Percentiles rank a stretch among this genome's conserved stretches.
phyloP scores from a whole-genome alignment of 1,140 invertebrate species.

The Chymomyza costata region DNA sequence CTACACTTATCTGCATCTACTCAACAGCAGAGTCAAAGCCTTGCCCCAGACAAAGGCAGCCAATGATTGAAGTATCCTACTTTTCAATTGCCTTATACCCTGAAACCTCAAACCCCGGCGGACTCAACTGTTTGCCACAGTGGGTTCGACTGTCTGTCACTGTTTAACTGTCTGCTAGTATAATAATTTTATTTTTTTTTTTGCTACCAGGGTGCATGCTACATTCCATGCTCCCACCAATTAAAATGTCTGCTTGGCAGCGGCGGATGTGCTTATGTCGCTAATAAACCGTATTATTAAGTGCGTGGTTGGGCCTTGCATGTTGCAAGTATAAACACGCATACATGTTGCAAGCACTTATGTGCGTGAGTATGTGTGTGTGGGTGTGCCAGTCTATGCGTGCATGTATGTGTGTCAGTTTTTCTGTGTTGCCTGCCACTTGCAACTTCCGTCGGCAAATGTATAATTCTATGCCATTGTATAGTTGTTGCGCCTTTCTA shows the following conservation, averaged over 20 bases:
- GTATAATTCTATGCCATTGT: constrained; percentile 63
- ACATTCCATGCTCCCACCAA: constrained; percentile 51
- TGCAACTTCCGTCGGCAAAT: constrained; percentile 69
- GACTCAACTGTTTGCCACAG: constrained; percentile 7
- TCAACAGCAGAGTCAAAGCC: constrained; percentile 37
- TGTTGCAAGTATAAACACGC: constrained; percentile 20
- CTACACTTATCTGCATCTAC: too few relatives aligned
- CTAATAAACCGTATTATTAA: constrained; percentile 73
- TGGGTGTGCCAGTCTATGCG: constrained; percentile 15
- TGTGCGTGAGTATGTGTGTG: constrained; percentile 20
- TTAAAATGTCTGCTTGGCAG: constrained; percentile 66
- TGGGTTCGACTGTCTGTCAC: constrained; percentile 27
- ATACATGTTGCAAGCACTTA: background rate
- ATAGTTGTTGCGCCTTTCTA: constrained; percentile 42
- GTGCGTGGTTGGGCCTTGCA: constrained; percentile 42
- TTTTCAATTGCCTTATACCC: constrained; percentile 63
- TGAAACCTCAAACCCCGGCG: constrained; percentile 17
- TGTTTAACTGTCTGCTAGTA: constrained; percentile 49
- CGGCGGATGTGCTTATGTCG: constrained; percentile 71
- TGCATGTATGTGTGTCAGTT: background rate
- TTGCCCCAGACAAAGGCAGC: constrained; percentile 63
- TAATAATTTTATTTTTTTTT: constrained; percentile 49
- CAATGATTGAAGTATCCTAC: constrained; percentile 71
- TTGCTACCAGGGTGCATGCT: constrained; percentile 67
- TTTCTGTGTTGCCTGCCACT: constrained; percentile 46